These are phyloP conservation scores for Apodemus agrarius DNA, from an alignment of 2,797 vertebrate species.

Conservation along the genomic window DNA sequence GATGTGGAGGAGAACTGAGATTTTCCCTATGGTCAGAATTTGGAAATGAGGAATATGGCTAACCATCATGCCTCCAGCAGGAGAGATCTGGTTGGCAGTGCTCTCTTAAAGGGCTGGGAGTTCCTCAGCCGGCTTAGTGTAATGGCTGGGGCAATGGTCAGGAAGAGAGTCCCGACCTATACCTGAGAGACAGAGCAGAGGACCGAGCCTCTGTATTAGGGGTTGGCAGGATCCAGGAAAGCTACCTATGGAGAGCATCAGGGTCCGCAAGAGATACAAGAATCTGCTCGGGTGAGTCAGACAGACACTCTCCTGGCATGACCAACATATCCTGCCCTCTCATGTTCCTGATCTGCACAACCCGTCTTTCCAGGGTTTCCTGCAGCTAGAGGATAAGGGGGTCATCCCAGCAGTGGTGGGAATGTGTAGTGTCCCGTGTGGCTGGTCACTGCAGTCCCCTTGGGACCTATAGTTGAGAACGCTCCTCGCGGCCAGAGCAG, in stretches of 20 bases:
- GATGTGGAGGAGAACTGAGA: neutral
- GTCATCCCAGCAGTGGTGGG: no score
- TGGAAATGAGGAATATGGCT: neutral
- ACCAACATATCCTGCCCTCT: neutral
- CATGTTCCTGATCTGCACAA: neutral
- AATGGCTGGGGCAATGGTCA: neutral
- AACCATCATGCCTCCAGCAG: no score
- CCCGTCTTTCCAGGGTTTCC: neutral
- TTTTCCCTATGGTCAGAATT: neutral
- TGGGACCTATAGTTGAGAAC: no score
- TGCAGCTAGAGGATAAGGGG: neutral
- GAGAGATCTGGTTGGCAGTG: no score
- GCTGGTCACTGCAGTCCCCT: neutral
- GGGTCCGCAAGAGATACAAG: neutral
- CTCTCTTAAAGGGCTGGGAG: neutral
- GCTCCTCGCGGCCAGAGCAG: neutral
- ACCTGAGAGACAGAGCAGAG: neutral
- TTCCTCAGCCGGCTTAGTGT: neutral
- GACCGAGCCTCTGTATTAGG: no score
- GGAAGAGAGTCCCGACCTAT: neutral
- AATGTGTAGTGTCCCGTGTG: no score
- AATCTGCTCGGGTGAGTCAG: neutral
- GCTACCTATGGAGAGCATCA: neutral
- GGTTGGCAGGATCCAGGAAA: neutral
- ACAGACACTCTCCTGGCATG: neutral